A percentile compares a stretch with the other conserved stretches of the same genome.
phyloP scores from a whole-genome alignment of 2,888 invertebrate genomes.

The Malacosoma neustria region DNA sequence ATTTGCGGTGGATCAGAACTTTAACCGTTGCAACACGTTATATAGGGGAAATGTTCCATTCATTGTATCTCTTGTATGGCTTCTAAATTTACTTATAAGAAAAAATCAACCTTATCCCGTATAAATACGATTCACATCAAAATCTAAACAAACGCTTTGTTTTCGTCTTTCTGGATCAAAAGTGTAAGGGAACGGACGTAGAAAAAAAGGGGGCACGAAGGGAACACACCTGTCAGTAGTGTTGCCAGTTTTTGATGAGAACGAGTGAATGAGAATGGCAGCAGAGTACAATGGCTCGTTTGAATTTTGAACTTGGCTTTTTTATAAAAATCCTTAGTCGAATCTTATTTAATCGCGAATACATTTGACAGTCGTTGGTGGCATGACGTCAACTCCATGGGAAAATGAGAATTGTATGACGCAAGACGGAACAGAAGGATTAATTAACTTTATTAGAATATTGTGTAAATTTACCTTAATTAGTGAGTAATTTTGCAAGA shows the following conservation, averaged over 20 bases:
- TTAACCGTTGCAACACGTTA: constrained; percentile 66
- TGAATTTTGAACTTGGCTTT: constrained; percentile 30
- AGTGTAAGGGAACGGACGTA: constrained; percentile 60
- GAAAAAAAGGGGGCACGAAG: constrained; percentile 72
- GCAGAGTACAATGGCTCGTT: constrained; percentile 45
- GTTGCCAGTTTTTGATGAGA: constrained; percentile 71
- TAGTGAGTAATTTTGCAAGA: not conserved
- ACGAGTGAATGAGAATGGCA: constrained; percentile 67
- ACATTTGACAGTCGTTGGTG: constrained; percentile 7
- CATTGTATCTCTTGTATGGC: constrained; percentile 59
- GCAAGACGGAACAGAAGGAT: not conserved
- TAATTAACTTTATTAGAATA: not conserved
- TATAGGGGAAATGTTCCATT: constrained; percentile 70
- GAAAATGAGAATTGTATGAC: not conserved
- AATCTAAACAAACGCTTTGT: not conserved
- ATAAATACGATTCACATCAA: constrained; percentile 15
- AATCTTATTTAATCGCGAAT: constrained; percentile 12
- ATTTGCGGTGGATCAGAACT: constrained; percentile 29
- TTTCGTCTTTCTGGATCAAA: not conserved
- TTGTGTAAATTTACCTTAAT: not conserved
- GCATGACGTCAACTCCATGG: not conserved
- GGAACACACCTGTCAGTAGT: constrained; percentile 72
- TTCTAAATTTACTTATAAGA: constrained; percentile 16
- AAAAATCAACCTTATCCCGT: constrained; percentile 22
- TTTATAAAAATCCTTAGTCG: constrained; percentile 5